Evolutionary conservation across 2,797 vertebrate genomes (phyloP).

Genomic region (Eleutherodactylus coqui): DNA sequence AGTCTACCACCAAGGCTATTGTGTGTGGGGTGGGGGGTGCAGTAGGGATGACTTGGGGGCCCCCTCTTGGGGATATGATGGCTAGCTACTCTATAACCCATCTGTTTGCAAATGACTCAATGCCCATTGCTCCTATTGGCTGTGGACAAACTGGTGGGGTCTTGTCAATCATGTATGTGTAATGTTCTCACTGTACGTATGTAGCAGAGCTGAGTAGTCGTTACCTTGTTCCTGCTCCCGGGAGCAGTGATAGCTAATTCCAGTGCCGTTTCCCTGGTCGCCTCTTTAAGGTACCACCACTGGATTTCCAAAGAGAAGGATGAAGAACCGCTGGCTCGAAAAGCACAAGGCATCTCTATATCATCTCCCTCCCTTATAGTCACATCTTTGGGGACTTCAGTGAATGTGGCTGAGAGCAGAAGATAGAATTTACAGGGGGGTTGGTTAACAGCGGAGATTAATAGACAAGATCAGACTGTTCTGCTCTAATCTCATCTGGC

Average conservation of each 20-base stretch:
- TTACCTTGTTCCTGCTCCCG: constrained; percentile 87
- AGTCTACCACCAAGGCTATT: neutral
- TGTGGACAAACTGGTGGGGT: neutral
- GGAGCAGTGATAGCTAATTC: constrained; percentile 86
- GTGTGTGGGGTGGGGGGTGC: neutral
- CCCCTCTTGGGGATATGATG: constrained; percentile 8
- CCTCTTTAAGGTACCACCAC: constrained; percentile 94
- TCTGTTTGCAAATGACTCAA: constrained; percentile 26
- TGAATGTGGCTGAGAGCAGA: constrained; percentile 83
- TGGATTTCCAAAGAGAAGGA: constrained; percentile 94
- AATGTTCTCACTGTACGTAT: constrained; percentile 48
- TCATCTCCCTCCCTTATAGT: constrained; percentile 92
- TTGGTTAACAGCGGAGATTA: constrained; percentile 65
- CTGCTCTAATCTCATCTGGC: constrained; percentile 37
- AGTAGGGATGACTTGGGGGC: neutral
- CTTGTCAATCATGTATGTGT: neutral
- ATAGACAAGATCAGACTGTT: constrained; percentile 54
- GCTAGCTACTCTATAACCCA: neutral
- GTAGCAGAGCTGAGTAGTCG: constrained; percentile 6
- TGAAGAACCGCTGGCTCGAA: constrained; percentile 85
- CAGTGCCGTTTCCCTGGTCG: constrained; percentile 80
- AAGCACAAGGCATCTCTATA: constrained; percentile 95
- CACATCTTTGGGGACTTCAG: constrained; percentile 93
- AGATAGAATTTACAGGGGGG: constrained; percentile 66
- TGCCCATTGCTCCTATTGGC: constrained; percentile 15